Conservation (phyloP, 2,797 vertebrate species). For the Peromyscus aztecus region DNA sequence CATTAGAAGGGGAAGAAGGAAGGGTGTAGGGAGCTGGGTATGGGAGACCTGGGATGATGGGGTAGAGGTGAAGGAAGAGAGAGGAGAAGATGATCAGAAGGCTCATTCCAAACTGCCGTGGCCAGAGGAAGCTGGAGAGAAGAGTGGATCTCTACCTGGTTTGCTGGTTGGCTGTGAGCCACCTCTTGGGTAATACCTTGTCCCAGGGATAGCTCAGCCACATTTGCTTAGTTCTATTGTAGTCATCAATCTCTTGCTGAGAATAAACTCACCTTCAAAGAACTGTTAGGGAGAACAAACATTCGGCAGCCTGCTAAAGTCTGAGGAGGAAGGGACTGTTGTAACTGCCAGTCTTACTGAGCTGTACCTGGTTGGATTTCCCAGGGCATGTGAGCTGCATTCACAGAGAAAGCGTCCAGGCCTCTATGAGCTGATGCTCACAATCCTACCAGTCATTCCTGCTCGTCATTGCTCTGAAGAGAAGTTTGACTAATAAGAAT, state of each 20-base stretch:
- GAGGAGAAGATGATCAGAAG: neutral
- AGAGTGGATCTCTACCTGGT: neutral
- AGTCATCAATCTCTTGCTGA: neutral
- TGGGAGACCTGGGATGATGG: neutral
- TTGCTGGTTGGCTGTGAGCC: slow-evolving; percentile 3
- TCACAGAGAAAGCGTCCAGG: neutral
- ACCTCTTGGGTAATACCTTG: neutral
- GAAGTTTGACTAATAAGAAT: slow-evolving; percentile 16
- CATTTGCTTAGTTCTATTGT: neutral
- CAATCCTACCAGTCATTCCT: neutral
- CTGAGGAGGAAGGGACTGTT: neutral
- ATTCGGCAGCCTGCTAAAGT: neutral
- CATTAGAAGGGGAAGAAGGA: slow-evolving; percentile 38
- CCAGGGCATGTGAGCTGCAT: neutral
- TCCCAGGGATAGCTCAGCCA: neutral
- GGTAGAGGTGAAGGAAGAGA: neutral
- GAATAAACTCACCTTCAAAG: slow-evolving; percentile 9
- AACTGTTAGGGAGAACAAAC: neutral
- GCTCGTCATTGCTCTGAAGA: neutral
- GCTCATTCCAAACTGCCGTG: neutral
- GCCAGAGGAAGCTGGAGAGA: neutral
- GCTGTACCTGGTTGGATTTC: neutral
- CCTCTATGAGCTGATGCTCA: too few relatives aligned
- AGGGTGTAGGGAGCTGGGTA: neutral
- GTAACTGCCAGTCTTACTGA: neutral